Evolutionary conservation across 2,113 vertebrate genomes (phyloP).

Genomic region (Podiceps cristatus): DNA sequence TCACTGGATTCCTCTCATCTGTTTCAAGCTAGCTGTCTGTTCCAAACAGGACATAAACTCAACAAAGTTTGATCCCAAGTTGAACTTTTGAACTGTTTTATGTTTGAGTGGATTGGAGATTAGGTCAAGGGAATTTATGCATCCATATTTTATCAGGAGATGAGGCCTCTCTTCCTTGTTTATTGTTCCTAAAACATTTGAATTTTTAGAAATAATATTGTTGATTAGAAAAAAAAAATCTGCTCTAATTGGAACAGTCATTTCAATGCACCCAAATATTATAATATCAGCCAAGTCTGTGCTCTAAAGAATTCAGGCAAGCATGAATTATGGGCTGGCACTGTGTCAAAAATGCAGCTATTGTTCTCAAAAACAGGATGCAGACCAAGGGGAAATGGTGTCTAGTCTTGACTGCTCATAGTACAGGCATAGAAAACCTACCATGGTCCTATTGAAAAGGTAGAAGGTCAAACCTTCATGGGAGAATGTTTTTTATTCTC

Average conservation of each 20-base stretch:
- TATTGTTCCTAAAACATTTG: background rate
- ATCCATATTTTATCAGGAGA: background rate
- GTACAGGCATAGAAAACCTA: background rate
- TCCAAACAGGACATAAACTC: background rate
- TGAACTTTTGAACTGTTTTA: slow-evolving; percentile 31
- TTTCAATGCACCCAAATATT: background rate
- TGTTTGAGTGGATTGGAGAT: background rate
- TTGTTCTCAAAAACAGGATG: slow-evolving; percentile 60
- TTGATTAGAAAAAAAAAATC: background rate
- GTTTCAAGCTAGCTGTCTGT: background rate
- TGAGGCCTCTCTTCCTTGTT: background rate
- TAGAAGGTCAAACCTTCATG: background rate
- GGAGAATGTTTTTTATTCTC: background rate
- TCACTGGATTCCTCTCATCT: background rate
- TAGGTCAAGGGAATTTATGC: background rate
- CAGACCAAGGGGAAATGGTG: slow-evolving; percentile 34
- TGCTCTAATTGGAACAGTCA: background rate
- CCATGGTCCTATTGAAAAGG: background rate
- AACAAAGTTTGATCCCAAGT: background rate
- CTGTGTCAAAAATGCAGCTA: slow-evolving; percentile 28
- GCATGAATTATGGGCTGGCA: slow-evolving; percentile 1
- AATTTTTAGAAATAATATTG: background rate
- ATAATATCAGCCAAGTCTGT: background rate
- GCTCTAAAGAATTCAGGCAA: background rate
- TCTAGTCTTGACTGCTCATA: background rate